Evolutionary conservation across 2,797 vertebrate genomes (phyloP).

Genomic region (Kryptolebias ocellatus): DNA sequence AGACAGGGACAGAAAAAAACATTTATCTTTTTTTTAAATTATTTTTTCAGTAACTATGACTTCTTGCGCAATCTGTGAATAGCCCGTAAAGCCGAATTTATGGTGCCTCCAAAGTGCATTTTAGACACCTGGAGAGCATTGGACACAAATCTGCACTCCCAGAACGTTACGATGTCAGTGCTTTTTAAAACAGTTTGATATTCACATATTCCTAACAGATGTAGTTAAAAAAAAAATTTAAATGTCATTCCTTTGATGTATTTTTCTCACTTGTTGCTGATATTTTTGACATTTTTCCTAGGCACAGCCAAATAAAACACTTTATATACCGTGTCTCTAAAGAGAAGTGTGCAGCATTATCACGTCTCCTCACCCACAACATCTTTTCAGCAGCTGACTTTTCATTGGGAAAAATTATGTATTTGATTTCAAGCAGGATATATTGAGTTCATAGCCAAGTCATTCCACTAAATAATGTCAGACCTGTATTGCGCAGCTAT

Average conservation of each 20-base stretch:
- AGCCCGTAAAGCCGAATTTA: neutral
- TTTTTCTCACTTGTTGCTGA: neutral
- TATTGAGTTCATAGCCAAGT: neutral
- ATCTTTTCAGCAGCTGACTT: conserved; percentile 2
- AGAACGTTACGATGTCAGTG: too few species aligned
- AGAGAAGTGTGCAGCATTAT: neutral
- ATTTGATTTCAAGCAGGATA: neutral
- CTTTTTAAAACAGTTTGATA: neutral
- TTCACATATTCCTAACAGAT: neutral
- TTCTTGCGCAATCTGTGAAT: neutral
- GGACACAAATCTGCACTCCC: neutral
- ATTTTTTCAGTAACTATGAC: neutral
- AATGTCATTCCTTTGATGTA: too few species aligned
- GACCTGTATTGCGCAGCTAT: neutral
- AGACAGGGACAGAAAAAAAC: conserved; percentile 11
- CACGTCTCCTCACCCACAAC: neutral
- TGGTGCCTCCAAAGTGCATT: neutral
- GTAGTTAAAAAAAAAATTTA: neutral
- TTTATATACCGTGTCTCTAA: neutral
- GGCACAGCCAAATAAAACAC: neutral
- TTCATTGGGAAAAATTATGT: conserved; percentile 10
- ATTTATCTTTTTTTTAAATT: neutral
- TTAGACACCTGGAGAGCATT: neutral
- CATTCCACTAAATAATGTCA: neutral
- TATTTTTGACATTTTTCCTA: neutral